Base-by-base conservation (phyloP, 2,113 vertebrate genomes). In the Cololabis saira region DNA sequence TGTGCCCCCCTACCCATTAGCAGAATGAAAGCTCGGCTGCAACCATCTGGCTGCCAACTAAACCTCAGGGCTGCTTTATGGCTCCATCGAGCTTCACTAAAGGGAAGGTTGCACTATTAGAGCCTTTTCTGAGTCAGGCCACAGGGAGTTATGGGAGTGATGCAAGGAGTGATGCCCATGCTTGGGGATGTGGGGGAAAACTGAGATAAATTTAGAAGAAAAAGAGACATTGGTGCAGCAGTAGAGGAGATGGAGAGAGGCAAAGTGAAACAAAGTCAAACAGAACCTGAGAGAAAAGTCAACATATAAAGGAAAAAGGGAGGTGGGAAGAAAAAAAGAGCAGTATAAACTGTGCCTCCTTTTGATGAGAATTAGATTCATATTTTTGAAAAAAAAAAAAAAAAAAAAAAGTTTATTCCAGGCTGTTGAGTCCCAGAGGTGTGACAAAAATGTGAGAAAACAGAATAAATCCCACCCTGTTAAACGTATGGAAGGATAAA, bases 11-110 rank as follows among this genome's bases (percentile, higher is more conserved):
- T 66, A 63, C 87, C 80, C 82, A 88, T 92, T 90, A 91, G 82
- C 70, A 66, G 82, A 88, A 86, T 84, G 68, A 86, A 85, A 87
- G 89, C 84, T 88, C 49, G 75, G 79, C 82, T 84, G 82, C 58
- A 59, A 87, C 89, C 84, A 85, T 89, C 85, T 90, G 86, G 87
- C 87, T 86, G 83, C 84, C 84, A 87, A 85, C 84, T 67, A 87
- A 80, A 84, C 86, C 90, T 87, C 69, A 3, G 78, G 83, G 89
- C 73, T 88, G 74, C 80, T 88, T 89, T 86, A 89, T 84, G 70
- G 84, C 84, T 83, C 76, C 64, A 55, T 69, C 56, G 84, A 83
- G 84, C 80, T 81, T 81, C 85, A 88, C 70, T 58, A 73, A 71
- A 85, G 71, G 74, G 59, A 80, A 78, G 79, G 80, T 81, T 81